Conservation (phyloP, 1,140 invertebrate genomes). For the Bathynomus jamesi region DNA sequence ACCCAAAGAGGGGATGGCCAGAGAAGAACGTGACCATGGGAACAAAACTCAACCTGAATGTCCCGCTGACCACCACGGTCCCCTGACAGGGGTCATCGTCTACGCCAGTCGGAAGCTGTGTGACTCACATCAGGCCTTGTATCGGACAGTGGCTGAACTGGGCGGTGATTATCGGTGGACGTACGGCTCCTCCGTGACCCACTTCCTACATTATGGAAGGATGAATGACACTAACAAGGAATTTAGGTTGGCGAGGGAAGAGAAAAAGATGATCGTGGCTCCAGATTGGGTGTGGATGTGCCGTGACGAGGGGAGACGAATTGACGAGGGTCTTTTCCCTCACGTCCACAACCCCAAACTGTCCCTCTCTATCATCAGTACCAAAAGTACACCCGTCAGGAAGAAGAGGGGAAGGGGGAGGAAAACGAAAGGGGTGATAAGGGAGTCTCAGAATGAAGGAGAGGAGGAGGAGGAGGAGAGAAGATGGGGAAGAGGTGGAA, state of each 20-base stretch:
- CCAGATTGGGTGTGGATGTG: slow-evolving; percentile 47
- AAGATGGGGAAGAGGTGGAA: not conserved
- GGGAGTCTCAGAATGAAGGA: not conserved
- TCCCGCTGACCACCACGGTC: slow-evolving; percentile 31
- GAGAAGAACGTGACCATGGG: not conserved
- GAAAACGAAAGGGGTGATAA: not conserved
- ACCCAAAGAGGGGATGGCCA: not conserved
- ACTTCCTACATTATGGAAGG: slow-evolving; percentile 46
- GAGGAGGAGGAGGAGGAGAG: slow-evolving; percentile 6
- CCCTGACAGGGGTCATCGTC: slow-evolving; percentile 44
- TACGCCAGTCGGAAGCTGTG: slow-evolving; percentile 44
- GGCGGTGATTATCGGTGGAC: slow-evolving; percentile 47
- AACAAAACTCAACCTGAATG: not conserved
- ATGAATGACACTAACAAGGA: slow-evolving; percentile 45
- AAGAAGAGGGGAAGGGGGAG: not conserved
- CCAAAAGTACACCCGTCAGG: slow-evolving; percentile 38
- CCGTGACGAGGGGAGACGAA: slow-evolving; percentile 42
- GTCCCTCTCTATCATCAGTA: slow-evolving; percentile 33
- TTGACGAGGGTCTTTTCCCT: slow-evolving; percentile 46
- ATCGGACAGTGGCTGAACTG: slow-evolving; percentile 42
- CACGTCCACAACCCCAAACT: slow-evolving; percentile 46
- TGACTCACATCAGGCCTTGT: slow-evolving; percentile 43
- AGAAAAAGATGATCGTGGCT: slow-evolving; percentile 46
- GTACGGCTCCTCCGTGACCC: slow-evolving; percentile 42
- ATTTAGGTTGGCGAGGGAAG: slow-evolving; percentile 43